These are phyloP conservation scores for Incurvaria masculella DNA, from an alignment of 2,888 invertebrate species.

Conservation along the genomic window DNA sequence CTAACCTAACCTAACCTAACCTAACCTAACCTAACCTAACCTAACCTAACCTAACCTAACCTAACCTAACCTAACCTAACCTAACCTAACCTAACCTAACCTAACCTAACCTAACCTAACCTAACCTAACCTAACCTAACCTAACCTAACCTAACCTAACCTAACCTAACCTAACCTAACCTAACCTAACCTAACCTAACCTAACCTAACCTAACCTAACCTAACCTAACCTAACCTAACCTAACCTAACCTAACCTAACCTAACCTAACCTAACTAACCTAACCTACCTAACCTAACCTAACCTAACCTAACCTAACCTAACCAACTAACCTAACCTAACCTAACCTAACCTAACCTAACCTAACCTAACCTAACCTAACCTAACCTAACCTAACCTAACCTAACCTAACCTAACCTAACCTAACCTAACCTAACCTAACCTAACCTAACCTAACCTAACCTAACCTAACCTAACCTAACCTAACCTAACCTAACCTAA, in stretches of 20 bases:
- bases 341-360: conserved; percentile 15
- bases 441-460: conserved; percentile 11
- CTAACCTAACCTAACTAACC: conserved; percentile 9
- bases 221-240: conserved; percentile 11
- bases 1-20: conserved; percentile 6
- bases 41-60: conserved; percentile 8
- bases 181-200: conserved; percentile 10
- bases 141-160: conserved; percentile 12
- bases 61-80: conserved; percentile 5
- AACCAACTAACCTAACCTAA: conserved; percentile 14
- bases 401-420: conserved; percentile 14
- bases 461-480: conserved; percentile 11
- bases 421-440: conserved; percentile 13
- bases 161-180: conserved; percentile 12
- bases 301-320: conserved; percentile 15
- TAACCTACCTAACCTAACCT: conserved; percentile 12
- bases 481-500: conserved; percentile 7
- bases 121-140: conserved; percentile 10
- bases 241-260: conserved; percentile 11
- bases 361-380: conserved; percentile 15
- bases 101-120: conserved; percentile 8
- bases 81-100: conserved; percentile 5
- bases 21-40: conserved; percentile 8
- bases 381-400: conserved; percentile 15
- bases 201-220: conserved; percentile 10